Percentiles rank a stretch among this genome's conserved stretches.
phyloP scores from a whole-genome alignment of 2,113 vertebrate species.

The Scolopax mira region DNA sequence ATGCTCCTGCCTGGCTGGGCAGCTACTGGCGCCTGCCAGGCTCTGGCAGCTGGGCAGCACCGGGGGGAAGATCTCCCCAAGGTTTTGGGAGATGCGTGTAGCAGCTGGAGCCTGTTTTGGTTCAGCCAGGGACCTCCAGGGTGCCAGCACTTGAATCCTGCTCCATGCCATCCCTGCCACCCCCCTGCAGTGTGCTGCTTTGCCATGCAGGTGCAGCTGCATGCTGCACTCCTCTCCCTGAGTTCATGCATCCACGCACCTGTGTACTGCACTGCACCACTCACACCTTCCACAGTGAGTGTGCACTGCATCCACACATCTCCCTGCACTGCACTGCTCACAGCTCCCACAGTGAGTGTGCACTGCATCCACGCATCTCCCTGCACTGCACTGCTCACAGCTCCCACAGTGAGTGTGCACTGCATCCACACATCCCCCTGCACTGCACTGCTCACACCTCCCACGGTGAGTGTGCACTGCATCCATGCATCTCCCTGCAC shows the following conservation, averaged over 20 bases:
- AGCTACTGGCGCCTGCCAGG: background rate
- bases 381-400: too few species aligned
- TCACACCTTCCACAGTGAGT: background rate
- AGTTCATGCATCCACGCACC: too few species aligned
- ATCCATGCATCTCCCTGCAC: background rate
- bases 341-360: too few species aligned
- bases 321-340: background rate
- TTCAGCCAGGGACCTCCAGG: too few species aligned
- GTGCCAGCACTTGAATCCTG: background rate
- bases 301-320: too few species aligned
- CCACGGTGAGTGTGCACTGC: accelerated
- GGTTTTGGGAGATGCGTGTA: background rate
- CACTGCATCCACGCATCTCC: too few species aligned
- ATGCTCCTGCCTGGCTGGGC: background rate
- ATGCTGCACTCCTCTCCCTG: accelerated
- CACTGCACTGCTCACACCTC: background rate
- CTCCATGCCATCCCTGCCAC: accelerated
- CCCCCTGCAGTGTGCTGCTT: background rate
- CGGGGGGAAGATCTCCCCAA: background rate
- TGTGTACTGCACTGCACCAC: background rate
- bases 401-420: too few species aligned
- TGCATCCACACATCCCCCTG: accelerated
- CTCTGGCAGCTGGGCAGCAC: background rate
- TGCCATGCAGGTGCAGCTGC: background rate
- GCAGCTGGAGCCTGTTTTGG: background rate